These are phyloP conservation scores for Paedocypris micromegethes DNA, from an alignment of 2,797 vertebrate species.

Conservation along the genomic window DNA sequence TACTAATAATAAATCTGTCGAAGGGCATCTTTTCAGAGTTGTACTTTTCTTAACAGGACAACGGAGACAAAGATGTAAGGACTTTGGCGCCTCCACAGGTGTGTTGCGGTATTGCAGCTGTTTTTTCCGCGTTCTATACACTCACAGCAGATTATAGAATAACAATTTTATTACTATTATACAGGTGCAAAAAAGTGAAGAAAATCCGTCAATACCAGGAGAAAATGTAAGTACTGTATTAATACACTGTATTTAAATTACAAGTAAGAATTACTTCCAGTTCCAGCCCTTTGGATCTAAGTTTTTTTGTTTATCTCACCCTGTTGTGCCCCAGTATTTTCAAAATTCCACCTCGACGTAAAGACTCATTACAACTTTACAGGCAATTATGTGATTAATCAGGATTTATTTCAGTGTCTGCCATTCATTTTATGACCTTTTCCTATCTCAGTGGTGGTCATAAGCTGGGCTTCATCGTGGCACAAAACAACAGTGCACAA, in stretches of 20 bases:
- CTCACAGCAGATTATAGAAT: not conserved
- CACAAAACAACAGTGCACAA: no score
- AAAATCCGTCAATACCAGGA: slow-evolving; percentile 48
- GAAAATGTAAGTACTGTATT: slow-evolving; percentile 53
- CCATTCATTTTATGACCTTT: no score
- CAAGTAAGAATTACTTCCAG: not conserved
- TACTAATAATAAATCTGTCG: not conserved
- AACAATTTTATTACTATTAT: slow-evolving; percentile 34
- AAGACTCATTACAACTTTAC: no score
- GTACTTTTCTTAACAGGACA: slow-evolving; percentile 55
- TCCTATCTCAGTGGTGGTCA: no score
- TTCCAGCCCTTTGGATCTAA: no score
- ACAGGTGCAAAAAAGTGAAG: slow-evolving; percentile 67
- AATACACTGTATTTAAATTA: not conserved
- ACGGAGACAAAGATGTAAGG: slow-evolving; percentile 54
- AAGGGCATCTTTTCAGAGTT: slow-evolving; percentile 36
- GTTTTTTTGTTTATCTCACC: no score
- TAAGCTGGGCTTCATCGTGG: no score
- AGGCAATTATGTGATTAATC: no score
- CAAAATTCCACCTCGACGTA: no score
- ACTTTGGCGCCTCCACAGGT: slow-evolving; percentile 67
- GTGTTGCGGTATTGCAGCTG: slow-evolving; percentile 45
- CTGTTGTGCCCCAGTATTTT: no score
- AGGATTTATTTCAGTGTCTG: no score
- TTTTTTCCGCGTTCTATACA: not conserved